Percentiles rank a stretch among this genome's conserved stretches.
These are phyloP conservation scores for Gorsachius magnificus DNA, from an alignment of 2,797 vertebrate species.

Conservation along the genomic window DNA sequence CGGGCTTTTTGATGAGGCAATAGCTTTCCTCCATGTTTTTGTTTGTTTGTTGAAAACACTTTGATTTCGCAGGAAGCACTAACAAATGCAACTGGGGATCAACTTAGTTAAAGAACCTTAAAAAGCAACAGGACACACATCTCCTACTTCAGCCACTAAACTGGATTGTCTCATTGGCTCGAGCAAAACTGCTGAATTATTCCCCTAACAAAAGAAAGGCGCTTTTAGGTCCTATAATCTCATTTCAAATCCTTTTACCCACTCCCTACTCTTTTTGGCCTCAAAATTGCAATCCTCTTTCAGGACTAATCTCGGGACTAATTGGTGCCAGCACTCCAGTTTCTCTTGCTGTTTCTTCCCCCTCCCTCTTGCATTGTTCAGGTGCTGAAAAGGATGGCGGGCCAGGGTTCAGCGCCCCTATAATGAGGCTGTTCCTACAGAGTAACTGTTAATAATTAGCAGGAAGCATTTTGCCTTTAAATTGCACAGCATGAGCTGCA, in stretches of 20 bases:
- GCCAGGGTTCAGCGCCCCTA: slow-evolving; percentile 59
- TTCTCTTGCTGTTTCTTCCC: slow-evolving; percentile 16
- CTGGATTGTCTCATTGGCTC: slow-evolving; percentile 73
- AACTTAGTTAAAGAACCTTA: slow-evolving; percentile 47
- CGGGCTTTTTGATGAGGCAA: background rate
- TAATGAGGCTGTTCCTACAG: slow-evolving; percentile 47
- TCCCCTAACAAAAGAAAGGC: slow-evolving; percentile 79
- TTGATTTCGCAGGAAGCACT: slow-evolving; percentile 28
- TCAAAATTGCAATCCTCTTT: slow-evolving; percentile 83
- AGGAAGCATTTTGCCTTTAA: slow-evolving; percentile 75
- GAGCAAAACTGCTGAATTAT: slow-evolving; percentile 74
- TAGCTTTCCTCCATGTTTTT: background rate
- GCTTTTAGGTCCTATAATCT: slow-evolving; percentile 81
- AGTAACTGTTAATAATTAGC: slow-evolving; percentile 76
- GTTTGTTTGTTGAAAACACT: slow-evolving; percentile 49
- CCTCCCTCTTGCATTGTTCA: slow-evolving; percentile 11
- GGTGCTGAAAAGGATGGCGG: slow-evolving; percentile 20
- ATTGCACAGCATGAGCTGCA: slow-evolving; percentile 67
- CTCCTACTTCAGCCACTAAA: slow-evolving; percentile 71
- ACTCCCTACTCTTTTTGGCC: slow-evolving; percentile 77
- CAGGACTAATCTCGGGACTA: slow-evolving; percentile 78
- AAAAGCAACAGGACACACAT: slow-evolving; percentile 60
- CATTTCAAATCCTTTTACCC: slow-evolving; percentile 84
- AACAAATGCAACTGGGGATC: slow-evolving; percentile 27
- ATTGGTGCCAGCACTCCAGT: slow-evolving; percentile 69